phyloP scores from a whole-genome alignment of 2,113 vertebrate genomes.

The Heterocephalus glaber region DNA sequence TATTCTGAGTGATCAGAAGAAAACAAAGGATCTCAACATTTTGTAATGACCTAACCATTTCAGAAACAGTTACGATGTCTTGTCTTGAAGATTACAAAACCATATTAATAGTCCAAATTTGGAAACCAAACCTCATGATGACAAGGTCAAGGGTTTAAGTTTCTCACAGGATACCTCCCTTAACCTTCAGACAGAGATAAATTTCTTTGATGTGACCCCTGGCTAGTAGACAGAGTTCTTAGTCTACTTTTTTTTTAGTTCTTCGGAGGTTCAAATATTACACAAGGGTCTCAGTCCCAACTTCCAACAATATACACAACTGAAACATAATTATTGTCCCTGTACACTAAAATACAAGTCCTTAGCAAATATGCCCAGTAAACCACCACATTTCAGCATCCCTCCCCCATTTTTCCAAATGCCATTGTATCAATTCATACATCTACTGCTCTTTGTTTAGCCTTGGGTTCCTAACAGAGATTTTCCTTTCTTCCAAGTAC shows the following conservation, averaged over 20 bases:
- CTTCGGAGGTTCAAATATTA: constrained; percentile 29
- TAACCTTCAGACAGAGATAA: constrained; percentile 30
- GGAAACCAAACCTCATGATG: not conserved
- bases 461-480: not conserved
- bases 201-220: not conserved
- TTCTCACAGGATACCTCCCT: not conserved
- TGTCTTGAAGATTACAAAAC: not conserved
- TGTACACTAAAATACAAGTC: not conserved
- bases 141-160: constrained; percentile 15
- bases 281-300: not conserved
- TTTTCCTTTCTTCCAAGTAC: constrained; percentile 12
- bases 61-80: constrained; percentile 17
- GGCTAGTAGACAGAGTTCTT: not conserved
- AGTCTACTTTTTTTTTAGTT: not conserved
- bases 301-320: not conserved
- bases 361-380: not conserved
- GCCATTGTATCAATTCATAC: not conserved
- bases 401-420: constrained; percentile 38
- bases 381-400: not conserved
- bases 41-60: constrained; percentile 10
- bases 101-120: not conserved
- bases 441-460: not conserved
- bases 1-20: constrained; percentile 47
- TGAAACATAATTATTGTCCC: not conserved
- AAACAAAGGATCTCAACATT: constrained; percentile 29